These are phyloP conservation scores for Chrysocyon brachyurus DNA, from an alignment of 2,797 vertebrate species.

Conservation along the genomic window DNA sequence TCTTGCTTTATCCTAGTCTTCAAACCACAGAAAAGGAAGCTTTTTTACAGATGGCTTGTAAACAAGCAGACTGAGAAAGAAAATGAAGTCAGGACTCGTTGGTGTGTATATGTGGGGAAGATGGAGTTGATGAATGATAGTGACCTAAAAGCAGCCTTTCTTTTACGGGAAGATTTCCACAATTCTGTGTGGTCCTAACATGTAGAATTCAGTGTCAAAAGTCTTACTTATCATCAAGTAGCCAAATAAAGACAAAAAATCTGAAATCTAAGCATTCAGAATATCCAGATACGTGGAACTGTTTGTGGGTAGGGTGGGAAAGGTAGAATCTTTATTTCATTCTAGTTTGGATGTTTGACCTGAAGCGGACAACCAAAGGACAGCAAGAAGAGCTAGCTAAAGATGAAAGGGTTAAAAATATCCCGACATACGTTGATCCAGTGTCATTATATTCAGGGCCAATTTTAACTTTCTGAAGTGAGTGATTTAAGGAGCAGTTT, in stretches of 20 bases:
- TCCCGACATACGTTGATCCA: not conserved
- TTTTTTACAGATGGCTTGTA: conserved; percentile 72
- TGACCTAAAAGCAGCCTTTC: not conserved
- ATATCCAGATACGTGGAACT: not conserved
- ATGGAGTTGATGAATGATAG: not conserved
- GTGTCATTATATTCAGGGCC: not conserved
- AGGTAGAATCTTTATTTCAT: not conserved
- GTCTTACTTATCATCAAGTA: not conserved
- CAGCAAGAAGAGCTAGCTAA: not conserved
- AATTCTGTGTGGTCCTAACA: not conserved
- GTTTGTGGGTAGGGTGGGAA: not conserved
- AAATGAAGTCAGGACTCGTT: not conserved
- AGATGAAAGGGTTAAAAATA: conserved; percentile 71
- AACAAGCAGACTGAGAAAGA: conserved; percentile 16
- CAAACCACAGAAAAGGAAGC: conserved; percentile 69
- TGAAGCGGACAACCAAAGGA: not conserved
- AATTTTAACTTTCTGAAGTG: conserved; percentile 74
- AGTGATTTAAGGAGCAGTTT: conserved; percentile 60
- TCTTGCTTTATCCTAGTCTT: conserved; percentile 77
- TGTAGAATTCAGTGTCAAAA: not conserved
- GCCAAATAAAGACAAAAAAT: not conserved
- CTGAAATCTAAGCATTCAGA: not conserved
- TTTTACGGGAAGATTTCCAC: not conserved
- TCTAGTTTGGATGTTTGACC: not conserved
- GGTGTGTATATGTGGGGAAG: not conserved